A percentile compares a stretch with the other conserved stretches of the same genome.
Conservation (phyloP, 2,797 vertebrate genomes). For the Podarcis siculus region DNA sequence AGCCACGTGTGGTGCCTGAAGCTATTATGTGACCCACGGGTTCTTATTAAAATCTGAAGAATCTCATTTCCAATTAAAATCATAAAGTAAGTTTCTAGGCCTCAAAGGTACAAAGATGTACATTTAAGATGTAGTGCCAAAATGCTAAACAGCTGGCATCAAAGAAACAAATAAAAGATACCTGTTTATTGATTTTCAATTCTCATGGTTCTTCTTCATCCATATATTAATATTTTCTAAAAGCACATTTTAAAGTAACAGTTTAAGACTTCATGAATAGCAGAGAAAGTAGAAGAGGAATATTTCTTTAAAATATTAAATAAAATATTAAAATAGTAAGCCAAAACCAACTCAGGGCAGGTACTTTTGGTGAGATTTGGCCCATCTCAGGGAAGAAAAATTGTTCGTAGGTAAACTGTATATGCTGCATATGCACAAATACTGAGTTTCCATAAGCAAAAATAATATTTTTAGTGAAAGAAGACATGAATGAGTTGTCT, state of each 20-base stretch:
- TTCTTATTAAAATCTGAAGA: conserved; percentile 11
- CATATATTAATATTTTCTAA: neutral
- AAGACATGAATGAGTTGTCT: no score
- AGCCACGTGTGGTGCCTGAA: neutral
- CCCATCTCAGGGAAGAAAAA: neutral
- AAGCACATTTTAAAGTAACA: neutral
- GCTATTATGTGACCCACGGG: neutral
- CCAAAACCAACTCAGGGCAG: neutral
- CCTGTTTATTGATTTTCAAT: neutral
- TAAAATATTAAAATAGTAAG: neutral
- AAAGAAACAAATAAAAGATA: neutral
- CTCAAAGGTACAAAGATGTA: neutral
- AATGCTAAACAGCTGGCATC: neutral
- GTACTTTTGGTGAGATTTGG: neutral
- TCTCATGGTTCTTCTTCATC: neutral
- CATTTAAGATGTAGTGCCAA: neutral
- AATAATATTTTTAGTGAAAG: neutral
- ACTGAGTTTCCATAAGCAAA: neutral
- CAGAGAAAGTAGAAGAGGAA: neutral
- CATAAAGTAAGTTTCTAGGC: neutral
- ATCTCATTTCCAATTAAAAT: neutral
- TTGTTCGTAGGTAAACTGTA: neutral
- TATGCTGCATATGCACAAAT: no score
- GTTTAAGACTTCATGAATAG: neutral
- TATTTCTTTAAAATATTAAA: neutral